A percentile compares a stretch with the other conserved stretches of the same genome.
Conservation (phyloP, 2,888 invertebrate species). For the Dynastes grantii region DNA sequence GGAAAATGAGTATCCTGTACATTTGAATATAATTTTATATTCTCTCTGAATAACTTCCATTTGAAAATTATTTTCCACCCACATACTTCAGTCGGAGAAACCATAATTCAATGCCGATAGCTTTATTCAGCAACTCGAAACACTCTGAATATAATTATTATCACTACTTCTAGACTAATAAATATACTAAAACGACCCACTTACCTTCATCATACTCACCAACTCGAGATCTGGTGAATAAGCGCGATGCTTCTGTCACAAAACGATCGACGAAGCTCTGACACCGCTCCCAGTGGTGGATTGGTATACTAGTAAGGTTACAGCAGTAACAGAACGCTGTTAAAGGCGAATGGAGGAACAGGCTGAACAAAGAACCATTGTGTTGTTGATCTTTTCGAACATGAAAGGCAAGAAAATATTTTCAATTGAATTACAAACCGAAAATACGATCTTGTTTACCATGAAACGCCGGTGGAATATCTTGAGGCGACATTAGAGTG, state of each 20-base stretch:
- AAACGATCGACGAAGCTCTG: constrained; percentile 91
- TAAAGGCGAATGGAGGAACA: constrained; percentile 95
- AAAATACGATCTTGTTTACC: constrained; percentile 72
- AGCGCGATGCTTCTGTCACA: constrained; percentile 88
- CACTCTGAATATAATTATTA: no score
- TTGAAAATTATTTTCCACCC: no score
- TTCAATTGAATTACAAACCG: no score
- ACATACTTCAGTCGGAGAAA: no score
- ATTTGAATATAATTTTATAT: no score
- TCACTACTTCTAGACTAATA: constrained; percentile 19
- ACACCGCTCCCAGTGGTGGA: constrained; percentile 93
- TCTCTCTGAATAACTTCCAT: no score
- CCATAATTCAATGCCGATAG: not conserved
- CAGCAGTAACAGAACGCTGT: constrained; percentile 94
- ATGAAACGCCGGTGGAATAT: constrained; percentile 88
- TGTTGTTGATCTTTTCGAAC: constrained; percentile 81
- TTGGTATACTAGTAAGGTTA: constrained; percentile 88
- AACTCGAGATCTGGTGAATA: constrained; percentile 86
- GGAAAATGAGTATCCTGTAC: no score
- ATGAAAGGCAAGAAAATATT: constrained; percentile 35
- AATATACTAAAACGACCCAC: constrained; percentile 55
- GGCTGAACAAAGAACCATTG: constrained; percentile 94
- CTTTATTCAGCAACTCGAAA: not conserved
- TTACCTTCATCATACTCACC: constrained; percentile 75
- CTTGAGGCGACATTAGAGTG: constrained; percentile 94